Percentiles rank a stretch among this genome's conserved stretches.
These are phyloP conservation scores for Ctenodactylus gundi DNA, from an alignment of 2,113 vertebrate species.

Conservation along the genomic window DNA sequence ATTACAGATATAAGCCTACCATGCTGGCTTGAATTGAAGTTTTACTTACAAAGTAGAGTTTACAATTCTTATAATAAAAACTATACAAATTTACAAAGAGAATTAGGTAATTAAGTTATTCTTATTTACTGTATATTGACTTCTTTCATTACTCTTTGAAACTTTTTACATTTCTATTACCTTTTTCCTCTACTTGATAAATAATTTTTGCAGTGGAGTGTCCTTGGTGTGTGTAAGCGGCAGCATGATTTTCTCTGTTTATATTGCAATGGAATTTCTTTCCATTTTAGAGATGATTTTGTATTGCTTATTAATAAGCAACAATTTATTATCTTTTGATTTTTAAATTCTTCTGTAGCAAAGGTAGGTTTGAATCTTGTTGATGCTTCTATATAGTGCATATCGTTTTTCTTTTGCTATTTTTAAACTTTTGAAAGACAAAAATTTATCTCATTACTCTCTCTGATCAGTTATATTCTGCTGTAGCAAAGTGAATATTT, in stretches of 20 bases:
- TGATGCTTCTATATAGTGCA: neutral
- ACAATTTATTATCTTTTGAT: neutral
- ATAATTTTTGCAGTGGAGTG: neutral
- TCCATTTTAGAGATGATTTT: neutral
- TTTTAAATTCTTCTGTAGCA: neutral
- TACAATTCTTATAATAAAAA: neutral
- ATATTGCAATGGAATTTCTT: neutral
- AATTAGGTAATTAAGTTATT: neutral
- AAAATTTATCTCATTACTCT: neutral
- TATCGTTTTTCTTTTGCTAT: neutral
- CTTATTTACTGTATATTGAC: neutral
- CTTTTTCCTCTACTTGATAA: neutral
- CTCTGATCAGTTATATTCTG: neutral
- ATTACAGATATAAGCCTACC: too few relatives aligned
- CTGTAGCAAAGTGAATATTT: neutral
- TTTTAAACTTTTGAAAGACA: neutral
- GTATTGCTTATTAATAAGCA: too few relatives aligned
- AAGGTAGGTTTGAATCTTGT: neutral
- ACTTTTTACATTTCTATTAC: neutral
- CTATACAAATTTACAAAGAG: neutral
- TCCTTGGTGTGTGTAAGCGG: neutral
- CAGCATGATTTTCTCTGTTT: neutral
- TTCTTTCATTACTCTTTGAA: neutral
- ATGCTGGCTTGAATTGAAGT: too few relatives aligned
- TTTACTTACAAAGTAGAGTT: neutral